Evolutionary conservation across 2,888 invertebrate species (phyloP), one percentile per base, ranked within the genome.

Genomic region (Mythimna albipuncta): DNA sequence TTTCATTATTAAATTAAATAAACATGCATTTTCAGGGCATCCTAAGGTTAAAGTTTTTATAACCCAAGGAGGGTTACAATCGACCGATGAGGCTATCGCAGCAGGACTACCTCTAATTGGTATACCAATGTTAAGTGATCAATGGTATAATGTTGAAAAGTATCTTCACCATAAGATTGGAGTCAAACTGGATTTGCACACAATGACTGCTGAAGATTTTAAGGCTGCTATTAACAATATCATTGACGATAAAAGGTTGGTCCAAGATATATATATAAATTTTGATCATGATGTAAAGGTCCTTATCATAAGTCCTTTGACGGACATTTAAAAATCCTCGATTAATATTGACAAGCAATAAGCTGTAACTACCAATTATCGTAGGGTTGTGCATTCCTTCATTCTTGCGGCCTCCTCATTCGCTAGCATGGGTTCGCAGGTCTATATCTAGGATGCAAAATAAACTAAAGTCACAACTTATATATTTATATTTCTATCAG

Each of bases 21-120:
- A 13, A 13, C 2, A 59, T 38, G 3, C 11, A 38, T 58, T 58
- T 58, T 10, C 68, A 79, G 79, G 16, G 21, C 79, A 79, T 13
- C 81, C 79, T 6, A 96, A 96, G 65, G 75, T 96, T 0, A 96
- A 96, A 77, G 74, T 95, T 0, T 96, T 96, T 59, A 91, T 96
- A 59, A 95, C 94, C 0, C 96, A 96, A 92, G 94, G 93, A 65
- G 96, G 96, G 2, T 76, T 96, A 2, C 96, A 96, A 78, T 96
- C 96, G 0, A 91, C 94, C 2, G 95, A 96, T 64, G 96, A 96
- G 85, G 91, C 96, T 0, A 93, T 96, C 19, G 85, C 87, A 13
- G 93, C 93, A 19, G 92, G 92, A 54, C 93, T 38, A 0, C 96
- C 96, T 0, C 79, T 96, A 2, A 77, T 96, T 1, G 94, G 92